These are phyloP conservation scores for Listronotus bonariensis DNA, from an alignment of 1,140 invertebrate species.

Conservation along the genomic window DNA sequence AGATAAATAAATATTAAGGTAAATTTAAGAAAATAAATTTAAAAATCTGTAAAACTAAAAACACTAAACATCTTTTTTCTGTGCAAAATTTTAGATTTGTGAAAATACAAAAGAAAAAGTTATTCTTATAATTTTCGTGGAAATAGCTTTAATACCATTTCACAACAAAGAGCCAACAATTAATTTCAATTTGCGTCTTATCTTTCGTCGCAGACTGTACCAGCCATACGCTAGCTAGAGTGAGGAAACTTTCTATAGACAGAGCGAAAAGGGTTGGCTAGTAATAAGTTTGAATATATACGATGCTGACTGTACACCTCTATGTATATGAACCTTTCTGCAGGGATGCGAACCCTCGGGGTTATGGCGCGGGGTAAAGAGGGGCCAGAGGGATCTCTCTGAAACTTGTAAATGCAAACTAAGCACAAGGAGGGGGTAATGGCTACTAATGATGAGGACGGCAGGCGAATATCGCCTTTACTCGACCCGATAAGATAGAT, in stretches of 20 bases:
- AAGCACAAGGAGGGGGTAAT: slow-evolving; percentile 53
- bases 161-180: slow-evolving; percentile 11
- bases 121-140: no score
- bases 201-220: slow-evolving; percentile 39
- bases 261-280: slow-evolving; percentile 24
- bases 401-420: slow-evolving; percentile 56
- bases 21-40: no score
- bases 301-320: slow-evolving; percentile 52
- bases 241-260: slow-evolving; percentile 40
- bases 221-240: slow-evolving; percentile 29
- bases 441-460: slow-evolving; percentile 52
- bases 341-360: slow-evolving; percentile 42
- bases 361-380: slow-evolving; percentile 18
- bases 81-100: no score
- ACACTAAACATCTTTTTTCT: no score
- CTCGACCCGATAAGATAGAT: slow-evolving; percentile 51
- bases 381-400: slow-evolving; percentile 40
- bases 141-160: no score
- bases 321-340: slow-evolving; percentile 56
- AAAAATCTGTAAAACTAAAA: no score
- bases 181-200: slow-evolving; percentile 40
- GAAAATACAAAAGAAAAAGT: no score
- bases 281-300: slow-evolving; percentile 31
- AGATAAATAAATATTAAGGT: no score
- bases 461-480: slow-evolving; percentile 52